Base-by-base conservation (phyloP, 2,797 vertebrate genomes). In the Gallirallus australis region DNA sequence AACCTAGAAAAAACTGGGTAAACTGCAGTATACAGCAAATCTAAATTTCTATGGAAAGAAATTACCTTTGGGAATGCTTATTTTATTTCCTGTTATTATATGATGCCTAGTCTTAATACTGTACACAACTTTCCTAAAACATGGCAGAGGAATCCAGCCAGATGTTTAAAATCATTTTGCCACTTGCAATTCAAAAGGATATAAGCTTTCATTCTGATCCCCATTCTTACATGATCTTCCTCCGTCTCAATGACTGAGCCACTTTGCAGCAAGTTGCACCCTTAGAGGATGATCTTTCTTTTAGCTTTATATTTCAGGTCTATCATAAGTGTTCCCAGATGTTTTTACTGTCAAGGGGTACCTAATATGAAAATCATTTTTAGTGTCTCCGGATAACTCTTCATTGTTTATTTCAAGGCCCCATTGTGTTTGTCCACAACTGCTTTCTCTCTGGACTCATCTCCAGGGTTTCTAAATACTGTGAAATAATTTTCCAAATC, bases 131-230 rank as follows among this genome's bases (percentile, higher is more conserved):
- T 85, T 71, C 45, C 33, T 56, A 64, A 53, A 78, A 47, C 9
- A 7, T 0, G 2, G 7, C 15, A 71, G 21, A 77, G 14, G 59
- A 90, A 5, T 50, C 4, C 23, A 1, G 0, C 33, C 15, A 77
- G 42, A 13, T 48, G 7, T 47, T 87, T 88, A 52, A 86, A 86
- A 83, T 14, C 1, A 2, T 75, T 93, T 50, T 60, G 15, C 39
- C 64, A 11, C 11, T 78, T 69, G 8, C 9, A 39, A 56, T 48
- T 68, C 12, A 70, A 37, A 82, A 80, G 30, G 4, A 73, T 86
- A 69, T 12, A 40, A 1, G n/a, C 75, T 25, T 66, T 83, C 11
- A 14, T 56, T 86, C 65, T 63, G 11, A 16, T 64, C 13, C 28
- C 45, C 48, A 11, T 8, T 56, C 48, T 30, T 19, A 33, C 12